phyloP scores from a whole-genome alignment of 2,888 invertebrate species.

The Tuberolachnus salignus region DNA sequence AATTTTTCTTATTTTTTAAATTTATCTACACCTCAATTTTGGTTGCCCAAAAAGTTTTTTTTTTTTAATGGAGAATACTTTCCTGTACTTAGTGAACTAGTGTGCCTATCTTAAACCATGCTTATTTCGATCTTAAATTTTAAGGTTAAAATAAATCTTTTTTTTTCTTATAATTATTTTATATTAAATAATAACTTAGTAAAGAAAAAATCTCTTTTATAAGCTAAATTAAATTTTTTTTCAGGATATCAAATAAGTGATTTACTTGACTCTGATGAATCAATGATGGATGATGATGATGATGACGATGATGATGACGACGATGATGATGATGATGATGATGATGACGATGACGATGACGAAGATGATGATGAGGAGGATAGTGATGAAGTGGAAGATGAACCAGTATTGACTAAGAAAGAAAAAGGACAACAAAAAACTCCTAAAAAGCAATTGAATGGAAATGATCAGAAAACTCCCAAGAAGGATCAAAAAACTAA shows the following conservation, averaged over 20 bases:
- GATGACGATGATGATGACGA: slow-evolving; percentile 60
- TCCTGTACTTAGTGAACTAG: too few relatives aligned
- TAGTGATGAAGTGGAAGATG: slow-evolving; percentile 60
- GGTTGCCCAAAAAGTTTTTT: too few relatives aligned
- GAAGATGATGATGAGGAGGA: slow-evolving; percentile 60
- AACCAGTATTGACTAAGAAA: slow-evolving; percentile 58
- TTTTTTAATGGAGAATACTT: too few relatives aligned
- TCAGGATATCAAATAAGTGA: neutral
- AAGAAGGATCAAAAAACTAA: slow-evolving; percentile 24
- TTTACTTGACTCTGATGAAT: neutral
- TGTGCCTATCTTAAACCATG: too few relatives aligned
- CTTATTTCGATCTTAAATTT: too few relatives aligned
- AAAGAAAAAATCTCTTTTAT: neutral
- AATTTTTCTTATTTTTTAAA: too few relatives aligned
- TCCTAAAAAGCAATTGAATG: slow-evolving; percentile 57
- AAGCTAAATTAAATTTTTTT: neutral
- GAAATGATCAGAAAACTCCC: slow-evolving; percentile 13
- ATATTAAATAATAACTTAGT: neutral
- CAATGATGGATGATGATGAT: slow-evolving; percentile 2
- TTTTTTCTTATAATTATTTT: neutral
- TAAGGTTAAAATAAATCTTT: neutral
- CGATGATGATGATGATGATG: slow-evolving; percentile 63
- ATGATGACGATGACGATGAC: slow-evolving; percentile 60
- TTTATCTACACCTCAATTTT: too few relatives aligned
- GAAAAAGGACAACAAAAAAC: slow-evolving; percentile 58